phyloP scores from a whole-genome alignment of 2,113 vertebrate species.

The Dipodomys merriami region DNA sequence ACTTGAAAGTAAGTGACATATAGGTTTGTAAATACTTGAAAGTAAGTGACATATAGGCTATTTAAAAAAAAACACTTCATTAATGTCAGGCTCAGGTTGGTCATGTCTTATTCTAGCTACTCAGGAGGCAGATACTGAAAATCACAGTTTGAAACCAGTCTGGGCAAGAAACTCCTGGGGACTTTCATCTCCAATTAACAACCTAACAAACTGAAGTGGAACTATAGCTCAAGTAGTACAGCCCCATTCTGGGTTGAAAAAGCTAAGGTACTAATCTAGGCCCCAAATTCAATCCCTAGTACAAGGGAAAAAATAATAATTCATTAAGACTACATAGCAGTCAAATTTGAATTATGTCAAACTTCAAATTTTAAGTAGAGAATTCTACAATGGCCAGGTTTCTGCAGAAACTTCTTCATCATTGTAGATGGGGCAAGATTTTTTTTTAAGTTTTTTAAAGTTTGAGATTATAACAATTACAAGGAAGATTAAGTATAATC shows the following conservation, averaged over 20 bases:
- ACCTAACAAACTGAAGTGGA: no score
- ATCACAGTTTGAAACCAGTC: no score
- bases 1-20: background rate
- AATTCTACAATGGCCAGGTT: background rate
- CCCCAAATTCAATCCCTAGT: no score
- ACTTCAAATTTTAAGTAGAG: conserved; percentile 25
- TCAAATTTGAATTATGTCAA: conserved; percentile 25
- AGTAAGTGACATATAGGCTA: background rate
- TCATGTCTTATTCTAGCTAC: no score
- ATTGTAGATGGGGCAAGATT: background rate
- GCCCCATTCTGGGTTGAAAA: no score
- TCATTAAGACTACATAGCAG: background rate
- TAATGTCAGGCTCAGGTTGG: no score
- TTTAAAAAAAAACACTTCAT: no score
- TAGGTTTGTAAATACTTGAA: background rate
- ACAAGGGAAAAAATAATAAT: background rate
- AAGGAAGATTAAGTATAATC: background rate
- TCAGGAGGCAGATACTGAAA: no score
- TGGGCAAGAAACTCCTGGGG: no score
- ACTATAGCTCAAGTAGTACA: no score
- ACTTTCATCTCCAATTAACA: no score
- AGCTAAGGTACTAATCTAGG: no score
- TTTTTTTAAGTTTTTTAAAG: background rate
- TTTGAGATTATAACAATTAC: background rate
- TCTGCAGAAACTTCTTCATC: background rate